Base-by-base conservation (phyloP, 1,140 invertebrate genomes). In the Aporrectodea caliginosa region DNA sequence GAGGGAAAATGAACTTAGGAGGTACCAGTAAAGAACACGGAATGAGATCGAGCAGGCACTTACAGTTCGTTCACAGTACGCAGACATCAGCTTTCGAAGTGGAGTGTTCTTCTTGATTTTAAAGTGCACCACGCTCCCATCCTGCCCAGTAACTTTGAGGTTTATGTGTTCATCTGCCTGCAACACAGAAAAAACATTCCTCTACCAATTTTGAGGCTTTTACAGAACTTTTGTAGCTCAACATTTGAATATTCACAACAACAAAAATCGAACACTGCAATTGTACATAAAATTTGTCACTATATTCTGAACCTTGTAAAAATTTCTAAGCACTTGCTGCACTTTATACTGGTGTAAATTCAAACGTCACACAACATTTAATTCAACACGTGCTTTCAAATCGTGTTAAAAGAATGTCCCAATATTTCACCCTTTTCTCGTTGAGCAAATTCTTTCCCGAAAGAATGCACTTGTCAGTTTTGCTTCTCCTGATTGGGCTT, bases 81-180 rank as follows among this genome's bases (percentile, higher is more conserved):
- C 95, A 86, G 94, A 94, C 95, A 98, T 97, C 68, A 97, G 89
- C 89, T 97, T 98, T 82, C 94, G 92, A 74, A 97, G 90, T n/a
- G 95, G 94, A 83, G 95, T 97, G 88, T 96, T 94, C 90, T 95
- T 96, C 88, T 97, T 97, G 81, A 97, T 98, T 91, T 97, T 98
- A 86, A 98, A 97, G 87, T 97, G 95, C 31, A 97, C 95, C 76
- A 97, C 94, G 78, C 94, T 93, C 86, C 95, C 96, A 89, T 97
- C 95, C 88, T 98, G 95, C 32, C 95, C 95, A 81, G 96, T 90
- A 35, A 97, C 80, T 68, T 81, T 81, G 32, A 81, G 43, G 72
- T 81, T 81, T 70, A 81, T 81, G 72, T 81, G 80, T 34, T 81
- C 80, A 78, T 76, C 75, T 27, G 33, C 16, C 75, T 76, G 75